Evolutionary conservation across 2,888 invertebrate genomes (phyloP).

Genomic region (Trichopria drosophilae): DNA sequence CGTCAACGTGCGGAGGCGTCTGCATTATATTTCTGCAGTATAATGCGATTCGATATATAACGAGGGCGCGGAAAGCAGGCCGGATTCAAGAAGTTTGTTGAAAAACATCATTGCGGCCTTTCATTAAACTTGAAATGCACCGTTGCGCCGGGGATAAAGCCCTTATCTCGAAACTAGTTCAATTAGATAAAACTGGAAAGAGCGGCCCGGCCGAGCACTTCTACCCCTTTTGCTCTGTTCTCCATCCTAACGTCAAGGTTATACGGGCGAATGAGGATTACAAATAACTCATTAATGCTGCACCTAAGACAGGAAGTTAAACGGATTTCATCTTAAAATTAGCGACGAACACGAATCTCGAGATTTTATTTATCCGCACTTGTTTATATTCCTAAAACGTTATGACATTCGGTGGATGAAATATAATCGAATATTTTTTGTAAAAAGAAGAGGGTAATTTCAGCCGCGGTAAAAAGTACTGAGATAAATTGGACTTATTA

Average conservation of each 20-base stretch:
- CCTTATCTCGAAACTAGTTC: constrained; percentile 49
- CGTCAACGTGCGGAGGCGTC: too few species aligned
- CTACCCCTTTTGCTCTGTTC: constrained; percentile 12
- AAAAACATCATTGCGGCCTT: constrained; percentile 39
- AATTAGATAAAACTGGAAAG: constrained; percentile 44
- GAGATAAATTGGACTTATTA: too few species aligned
- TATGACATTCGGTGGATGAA: too few species aligned
- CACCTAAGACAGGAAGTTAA: constrained; percentile 29
- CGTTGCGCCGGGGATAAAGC: constrained; percentile 29
- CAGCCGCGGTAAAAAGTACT: too few species aligned
- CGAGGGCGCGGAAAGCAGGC: constrained; percentile 6
- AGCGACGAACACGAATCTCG: too few species aligned
- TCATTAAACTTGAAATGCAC: constrained; percentile 44
- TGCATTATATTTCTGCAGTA: too few species aligned
- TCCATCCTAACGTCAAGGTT: constrained; percentile 24
- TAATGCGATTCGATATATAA: neutral
- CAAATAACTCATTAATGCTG: constrained; percentile 35
- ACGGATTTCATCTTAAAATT: too few species aligned
- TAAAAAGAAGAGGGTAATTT: too few species aligned
- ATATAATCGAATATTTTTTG: too few species aligned
- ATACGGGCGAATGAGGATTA: constrained; percentile 39
- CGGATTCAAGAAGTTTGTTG: constrained; percentile 30
- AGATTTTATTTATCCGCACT: too few species aligned
- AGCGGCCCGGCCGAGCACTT: constrained; percentile 21
- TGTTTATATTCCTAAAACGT: too few species aligned